These are phyloP conservation scores for Conger conger DNA, from an alignment of 2,113 vertebrate genomes.

Conservation along the genomic window DNA sequence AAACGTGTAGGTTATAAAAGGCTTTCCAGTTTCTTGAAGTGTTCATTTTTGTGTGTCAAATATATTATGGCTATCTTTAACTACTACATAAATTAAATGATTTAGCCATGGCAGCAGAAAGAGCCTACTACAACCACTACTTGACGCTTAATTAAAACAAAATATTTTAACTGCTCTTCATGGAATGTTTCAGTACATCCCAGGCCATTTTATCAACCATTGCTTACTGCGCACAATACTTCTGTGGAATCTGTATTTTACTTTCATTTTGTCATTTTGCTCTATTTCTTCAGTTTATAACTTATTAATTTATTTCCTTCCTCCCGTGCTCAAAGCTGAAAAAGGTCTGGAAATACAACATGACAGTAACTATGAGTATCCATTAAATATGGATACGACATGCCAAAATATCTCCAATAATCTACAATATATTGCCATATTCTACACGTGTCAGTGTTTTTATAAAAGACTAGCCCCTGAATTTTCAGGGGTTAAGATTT, in stretches of 20 bases:
- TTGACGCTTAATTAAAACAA: too few species aligned
- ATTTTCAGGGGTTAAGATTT: background rate
- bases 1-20: too few species aligned
- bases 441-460: background rate
- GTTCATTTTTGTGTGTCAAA: background rate
- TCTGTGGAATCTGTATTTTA: too few species aligned
- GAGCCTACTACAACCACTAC: background rate
- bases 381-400: background rate
- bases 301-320: background rate
- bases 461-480: background rate
- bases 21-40: too few species aligned
- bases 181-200: too few species aligned
- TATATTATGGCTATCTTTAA: background rate
- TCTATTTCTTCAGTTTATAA: too few species aligned
- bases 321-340: background rate
- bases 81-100: background rate
- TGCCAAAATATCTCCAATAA: background rate
- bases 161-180: too few species aligned
- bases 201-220: too few species aligned
- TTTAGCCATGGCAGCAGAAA: background rate
- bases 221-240: too few species aligned
- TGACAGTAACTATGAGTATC: background rate
- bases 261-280: too few species aligned
- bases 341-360: background rate
- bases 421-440: conserved; percentile 3